phyloP scores from a whole-genome alignment of 2,113 vertebrate genomes.

The Microcebus griseorufus region DNA sequence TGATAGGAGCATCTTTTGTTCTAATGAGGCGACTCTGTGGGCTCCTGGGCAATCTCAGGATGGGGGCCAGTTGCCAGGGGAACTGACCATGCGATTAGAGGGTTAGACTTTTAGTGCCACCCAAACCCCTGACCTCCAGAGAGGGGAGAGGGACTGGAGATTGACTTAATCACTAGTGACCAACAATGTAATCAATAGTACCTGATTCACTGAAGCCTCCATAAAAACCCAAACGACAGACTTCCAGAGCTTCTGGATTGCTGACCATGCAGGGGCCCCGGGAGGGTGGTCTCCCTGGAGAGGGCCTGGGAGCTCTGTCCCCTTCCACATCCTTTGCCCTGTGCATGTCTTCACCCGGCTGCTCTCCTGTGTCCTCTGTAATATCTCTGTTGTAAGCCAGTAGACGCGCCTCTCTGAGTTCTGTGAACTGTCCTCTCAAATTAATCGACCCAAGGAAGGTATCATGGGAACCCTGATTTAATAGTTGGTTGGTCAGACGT shows the following conservation, averaged over 20 bases:
- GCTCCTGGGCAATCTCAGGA: background rate
- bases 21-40: background rate
- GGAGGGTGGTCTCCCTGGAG: background rate
- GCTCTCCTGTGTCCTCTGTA: background rate
- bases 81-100: background rate
- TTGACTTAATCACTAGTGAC: background rate
- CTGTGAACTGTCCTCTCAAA: background rate
- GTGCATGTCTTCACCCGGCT: background rate
- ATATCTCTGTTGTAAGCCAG: background rate
- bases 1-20: background rate
- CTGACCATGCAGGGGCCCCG: background rate
- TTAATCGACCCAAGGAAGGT: background rate
- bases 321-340: background rate
- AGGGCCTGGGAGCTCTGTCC: background rate
- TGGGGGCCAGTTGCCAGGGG: background rate
- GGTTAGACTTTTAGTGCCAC: background rate
- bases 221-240: background rate
- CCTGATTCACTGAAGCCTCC: background rate
- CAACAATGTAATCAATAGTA: background rate
- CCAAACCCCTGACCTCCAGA: background rate
- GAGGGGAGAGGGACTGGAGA: background rate
- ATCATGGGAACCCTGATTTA: background rate
- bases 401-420: background rate
- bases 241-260: fast-evolving
- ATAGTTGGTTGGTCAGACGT: background rate